Percentiles rank a stretch among this genome's conserved stretches.
Evolutionary conservation across 1,140 invertebrate species (phyloP).

Genomic region (Eciton burchellii): DNA sequence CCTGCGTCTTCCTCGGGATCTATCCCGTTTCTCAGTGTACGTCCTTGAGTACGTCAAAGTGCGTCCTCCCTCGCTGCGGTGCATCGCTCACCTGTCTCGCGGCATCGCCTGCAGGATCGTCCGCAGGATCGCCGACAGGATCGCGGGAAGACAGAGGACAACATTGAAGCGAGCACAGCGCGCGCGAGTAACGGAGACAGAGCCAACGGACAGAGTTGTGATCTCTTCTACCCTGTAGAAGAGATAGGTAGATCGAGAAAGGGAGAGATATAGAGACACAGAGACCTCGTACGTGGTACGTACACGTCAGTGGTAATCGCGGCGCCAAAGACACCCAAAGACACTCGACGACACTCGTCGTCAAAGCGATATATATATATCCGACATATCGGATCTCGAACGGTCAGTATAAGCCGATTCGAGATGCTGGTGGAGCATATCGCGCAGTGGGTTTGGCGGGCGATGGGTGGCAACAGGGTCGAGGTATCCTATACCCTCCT

Average conservation of each 20-base stretch:
- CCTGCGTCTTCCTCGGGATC: neutral
- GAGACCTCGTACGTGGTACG: neutral
- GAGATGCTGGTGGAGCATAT: slow-evolving; percentile 78
- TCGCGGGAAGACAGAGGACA: neutral
- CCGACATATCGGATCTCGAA: slow-evolving; percentile 11
- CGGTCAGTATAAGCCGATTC: neutral
- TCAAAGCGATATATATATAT: too few species aligned
- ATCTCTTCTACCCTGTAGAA: neutral
- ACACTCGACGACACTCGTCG: neutral
- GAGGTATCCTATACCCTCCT: slow-evolving; percentile 78
- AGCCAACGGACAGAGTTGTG: neutral
- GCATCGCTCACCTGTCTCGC: neutral
- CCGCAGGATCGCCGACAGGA: neutral
- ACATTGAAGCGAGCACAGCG: neutral
- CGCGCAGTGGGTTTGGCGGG: slow-evolving; percentile 73
- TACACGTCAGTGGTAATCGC: slow-evolving; percentile 34
- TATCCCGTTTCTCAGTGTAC: neutral
- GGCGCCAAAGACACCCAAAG: neutral
- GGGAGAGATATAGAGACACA: neutral
- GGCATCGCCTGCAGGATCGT: neutral
- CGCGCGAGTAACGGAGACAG: too few species aligned
- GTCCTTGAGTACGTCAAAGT: neutral
- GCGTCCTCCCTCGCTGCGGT: neutral
- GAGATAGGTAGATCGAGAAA: neutral
- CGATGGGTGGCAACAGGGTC: slow-evolving; percentile 63